Conservation (phyloP, 2,113 vertebrate genomes). For the Panthera tigris region DNA sequence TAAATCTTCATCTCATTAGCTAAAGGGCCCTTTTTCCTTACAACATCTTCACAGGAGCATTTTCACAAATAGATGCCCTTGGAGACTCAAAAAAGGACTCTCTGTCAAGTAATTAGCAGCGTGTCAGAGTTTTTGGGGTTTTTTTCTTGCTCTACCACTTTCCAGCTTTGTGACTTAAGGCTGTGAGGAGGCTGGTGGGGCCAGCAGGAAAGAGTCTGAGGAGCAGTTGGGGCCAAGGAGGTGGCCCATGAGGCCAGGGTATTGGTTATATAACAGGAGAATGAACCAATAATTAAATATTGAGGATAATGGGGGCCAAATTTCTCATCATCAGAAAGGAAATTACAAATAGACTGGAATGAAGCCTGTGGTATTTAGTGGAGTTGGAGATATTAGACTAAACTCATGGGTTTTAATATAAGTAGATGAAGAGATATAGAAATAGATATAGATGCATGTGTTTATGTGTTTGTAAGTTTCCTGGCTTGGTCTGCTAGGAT, state of each 20-base stretch:
- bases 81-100: constrained; percentile 16
- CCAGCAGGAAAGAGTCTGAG: background rate
- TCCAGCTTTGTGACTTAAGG: background rate
- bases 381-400: background rate
- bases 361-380: background rate
- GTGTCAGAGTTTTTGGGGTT: background rate
- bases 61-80: constrained; percentile 23
- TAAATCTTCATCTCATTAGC: constrained; percentile 32
- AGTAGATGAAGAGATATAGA: background rate
- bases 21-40: background rate
- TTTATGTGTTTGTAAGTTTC: background rate
- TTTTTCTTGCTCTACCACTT: background rate
- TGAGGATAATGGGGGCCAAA: background rate
- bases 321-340: constrained; percentile 17
- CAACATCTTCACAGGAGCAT: background rate
- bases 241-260: background rate
- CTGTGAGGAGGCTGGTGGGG: background rate
- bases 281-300: constrained; percentile 23
- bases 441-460: background rate
- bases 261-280: constrained; percentile 2
- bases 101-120: background rate
- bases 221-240: background rate
- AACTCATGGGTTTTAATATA: background rate
- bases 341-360: background rate
- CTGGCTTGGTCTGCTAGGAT: background rate